These are phyloP conservation scores for Pterois miles DNA, from an alignment of 2,797 vertebrate genomes.

Conservation along the genomic window DNA sequence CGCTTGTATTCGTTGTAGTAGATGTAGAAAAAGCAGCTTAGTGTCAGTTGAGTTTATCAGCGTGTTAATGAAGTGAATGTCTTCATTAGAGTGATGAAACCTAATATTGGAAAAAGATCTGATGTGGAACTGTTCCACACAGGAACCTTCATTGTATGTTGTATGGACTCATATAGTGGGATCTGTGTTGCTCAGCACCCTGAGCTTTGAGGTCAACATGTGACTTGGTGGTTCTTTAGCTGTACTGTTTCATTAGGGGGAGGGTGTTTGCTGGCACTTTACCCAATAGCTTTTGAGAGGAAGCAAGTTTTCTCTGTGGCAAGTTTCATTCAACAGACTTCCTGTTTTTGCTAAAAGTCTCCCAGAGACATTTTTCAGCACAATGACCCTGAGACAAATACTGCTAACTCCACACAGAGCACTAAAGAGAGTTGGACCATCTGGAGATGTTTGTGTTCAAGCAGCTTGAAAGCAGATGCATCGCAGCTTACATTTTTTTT, in stretches of 20 bases:
- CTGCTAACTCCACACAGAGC: not conserved
- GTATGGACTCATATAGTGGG: not conserved
- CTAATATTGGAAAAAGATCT: not conserved
- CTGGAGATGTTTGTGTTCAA: not conserved
- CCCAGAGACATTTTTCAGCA: not conserved
- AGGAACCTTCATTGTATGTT: not conserved
- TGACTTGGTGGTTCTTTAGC: not conserved
- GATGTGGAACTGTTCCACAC: not conserved
- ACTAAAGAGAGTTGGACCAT: not conserved
- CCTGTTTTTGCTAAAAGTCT: conserved; percentile 62
- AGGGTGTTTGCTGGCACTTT: conserved; percentile 38
- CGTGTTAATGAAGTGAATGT: not conserved
- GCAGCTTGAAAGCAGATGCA: not conserved
- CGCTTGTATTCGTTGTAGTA: not conserved
- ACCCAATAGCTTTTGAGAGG: conserved; percentile 43
- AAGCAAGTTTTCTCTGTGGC: conserved; percentile 58
- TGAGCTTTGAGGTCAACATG: not conserved
- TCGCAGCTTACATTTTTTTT: not conserved
- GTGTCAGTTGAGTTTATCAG: not conserved
- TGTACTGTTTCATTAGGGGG: conserved; percentile 1
- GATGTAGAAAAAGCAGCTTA: not conserved
- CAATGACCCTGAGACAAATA: conserved; percentile 17
- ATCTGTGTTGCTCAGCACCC: not conserved
- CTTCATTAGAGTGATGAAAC: not conserved
- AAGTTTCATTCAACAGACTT: conserved; percentile 57